phyloP scores from a whole-genome alignment of 2,888 invertebrate genomes.

The Sphaeridia pumilis region DNA sequence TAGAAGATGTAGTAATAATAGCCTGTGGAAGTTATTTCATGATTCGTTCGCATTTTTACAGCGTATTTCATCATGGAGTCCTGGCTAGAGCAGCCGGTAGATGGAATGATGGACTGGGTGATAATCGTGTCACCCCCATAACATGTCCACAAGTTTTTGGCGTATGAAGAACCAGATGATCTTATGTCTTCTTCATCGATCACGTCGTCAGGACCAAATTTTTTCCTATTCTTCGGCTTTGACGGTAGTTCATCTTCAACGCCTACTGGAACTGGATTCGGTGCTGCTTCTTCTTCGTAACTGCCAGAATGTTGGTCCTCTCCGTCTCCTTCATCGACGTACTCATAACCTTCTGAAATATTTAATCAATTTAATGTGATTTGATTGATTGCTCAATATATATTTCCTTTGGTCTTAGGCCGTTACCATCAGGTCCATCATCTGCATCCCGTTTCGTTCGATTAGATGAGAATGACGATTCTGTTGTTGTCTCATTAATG shows the following conservation, averaged over 20 bases:
- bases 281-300: constrained; percentile 21
- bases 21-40: constrained; percentile 61
- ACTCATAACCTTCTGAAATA: no score
- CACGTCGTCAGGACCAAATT: constrained; percentile 10
- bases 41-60: constrained; percentile 55
- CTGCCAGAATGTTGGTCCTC: constrained; percentile 7
- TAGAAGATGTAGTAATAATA: constrained; percentile 85
- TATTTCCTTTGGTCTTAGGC: no score
- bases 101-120: constrained; percentile 57
- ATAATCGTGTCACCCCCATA: constrained; percentile 64
- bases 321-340: background rate
- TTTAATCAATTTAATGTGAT: no score
- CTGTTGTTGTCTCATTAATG: no score
- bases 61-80: constrained; percentile 54
- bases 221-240: background rate
- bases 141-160: constrained; percentile 60
- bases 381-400: no score
- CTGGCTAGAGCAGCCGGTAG: constrained; percentile 54
- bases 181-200: constrained; percentile 34
- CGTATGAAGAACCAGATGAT: constrained; percentile 67
- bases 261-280: constrained; percentile 30
- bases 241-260: constrained; percentile 17
- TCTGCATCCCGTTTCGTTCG: no score
- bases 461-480: no score
- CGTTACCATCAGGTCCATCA: no score